These are phyloP conservation scores for Coptodon bakossiorum DNA, from an alignment of 2,113 vertebrate species.

Conservation along the genomic window DNA sequence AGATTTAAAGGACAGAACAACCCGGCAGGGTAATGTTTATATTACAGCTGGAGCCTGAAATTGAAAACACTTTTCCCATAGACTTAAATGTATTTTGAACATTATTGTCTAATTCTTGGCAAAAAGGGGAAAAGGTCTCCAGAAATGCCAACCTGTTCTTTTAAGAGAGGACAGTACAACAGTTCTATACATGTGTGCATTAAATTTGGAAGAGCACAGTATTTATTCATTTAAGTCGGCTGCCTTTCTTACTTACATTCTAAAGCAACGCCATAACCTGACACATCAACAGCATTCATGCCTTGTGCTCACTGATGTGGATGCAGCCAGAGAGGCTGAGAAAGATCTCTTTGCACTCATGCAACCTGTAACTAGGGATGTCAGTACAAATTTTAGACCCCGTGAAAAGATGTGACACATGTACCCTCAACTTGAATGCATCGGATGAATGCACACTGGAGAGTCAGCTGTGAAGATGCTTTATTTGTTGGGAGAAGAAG, in stretches of 20 bases:
- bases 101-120: background rate
- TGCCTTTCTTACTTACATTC: background rate
- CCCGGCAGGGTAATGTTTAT: background rate
- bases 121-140: background rate
- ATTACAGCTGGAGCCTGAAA: background rate
- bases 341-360: conserved; percentile 1
- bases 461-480: background rate
- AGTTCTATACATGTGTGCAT: background rate
- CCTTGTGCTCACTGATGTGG: background rate
- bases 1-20: background rate
- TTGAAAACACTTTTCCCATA: background rate
- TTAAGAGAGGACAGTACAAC: background rate
- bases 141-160: background rate
- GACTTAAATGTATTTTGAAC: background rate
- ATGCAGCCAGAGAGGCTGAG: background rate
- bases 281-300: background rate
- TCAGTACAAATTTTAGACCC: conserved; percentile 1
- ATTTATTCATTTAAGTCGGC: background rate
- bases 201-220: background rate
- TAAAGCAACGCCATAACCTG: background rate
- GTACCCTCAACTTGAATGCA: background rate
- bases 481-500: background rate
- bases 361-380: conserved; percentile 2
- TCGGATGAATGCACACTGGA: background rate
- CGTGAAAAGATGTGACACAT: conserved; percentile 1